These are phyloP conservation scores for Synchiropus splendidus DNA, from an alignment of 2,113 vertebrate genomes.

Conservation along the genomic window DNA sequence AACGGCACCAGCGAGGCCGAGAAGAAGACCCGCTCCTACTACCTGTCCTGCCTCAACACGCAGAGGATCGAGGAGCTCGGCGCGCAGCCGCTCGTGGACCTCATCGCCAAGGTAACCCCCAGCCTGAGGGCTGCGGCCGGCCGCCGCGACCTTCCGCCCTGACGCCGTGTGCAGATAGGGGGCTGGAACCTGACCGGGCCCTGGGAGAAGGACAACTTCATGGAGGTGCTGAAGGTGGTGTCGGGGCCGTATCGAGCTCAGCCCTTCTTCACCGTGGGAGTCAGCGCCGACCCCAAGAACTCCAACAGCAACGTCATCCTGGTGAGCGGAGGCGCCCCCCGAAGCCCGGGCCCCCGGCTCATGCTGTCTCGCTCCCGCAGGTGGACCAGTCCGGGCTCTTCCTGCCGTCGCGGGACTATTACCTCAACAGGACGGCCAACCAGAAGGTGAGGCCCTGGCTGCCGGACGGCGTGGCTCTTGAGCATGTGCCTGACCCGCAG, in stretches of 20 bases:
- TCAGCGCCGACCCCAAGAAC: constrained; percentile 89
- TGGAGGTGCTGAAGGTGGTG: constrained; percentile 87
- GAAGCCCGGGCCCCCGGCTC: background rate
- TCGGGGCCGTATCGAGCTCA: constrained; percentile 86
- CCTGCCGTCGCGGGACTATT: constrained; percentile 94
- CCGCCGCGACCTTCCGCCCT: background rate
- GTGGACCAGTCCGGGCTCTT: constrained; percentile 94
- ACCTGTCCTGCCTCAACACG: constrained; percentile 89
- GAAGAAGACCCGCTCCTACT: constrained; percentile 88
- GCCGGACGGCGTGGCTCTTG: background rate
- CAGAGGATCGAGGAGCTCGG: constrained; percentile 86
- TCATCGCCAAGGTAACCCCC: constrained; percentile 80
- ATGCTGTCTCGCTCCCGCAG: constrained; percentile 44
- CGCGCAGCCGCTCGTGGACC: constrained; percentile 83
- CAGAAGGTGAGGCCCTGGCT: constrained; percentile 75
- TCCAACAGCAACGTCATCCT: constrained; percentile 96
- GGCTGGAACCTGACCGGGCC: constrained; percentile 90
- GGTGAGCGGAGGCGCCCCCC: constrained; percentile 52
- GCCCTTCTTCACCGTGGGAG: constrained; percentile 86
- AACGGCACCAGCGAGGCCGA: constrained; percentile 94
- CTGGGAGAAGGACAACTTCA: constrained; percentile 90
- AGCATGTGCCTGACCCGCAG: constrained; percentile 38
- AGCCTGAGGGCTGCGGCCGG: constrained; percentile 5
- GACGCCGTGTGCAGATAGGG: constrained; percentile 67
- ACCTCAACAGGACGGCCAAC: constrained; percentile 91